A percentile compares a stretch with the other conserved stretches of the same genome.
Evolutionary conservation across 2,113 vertebrate genomes (phyloP).

Genomic region (Acrocephalus arundinaceus): DNA sequence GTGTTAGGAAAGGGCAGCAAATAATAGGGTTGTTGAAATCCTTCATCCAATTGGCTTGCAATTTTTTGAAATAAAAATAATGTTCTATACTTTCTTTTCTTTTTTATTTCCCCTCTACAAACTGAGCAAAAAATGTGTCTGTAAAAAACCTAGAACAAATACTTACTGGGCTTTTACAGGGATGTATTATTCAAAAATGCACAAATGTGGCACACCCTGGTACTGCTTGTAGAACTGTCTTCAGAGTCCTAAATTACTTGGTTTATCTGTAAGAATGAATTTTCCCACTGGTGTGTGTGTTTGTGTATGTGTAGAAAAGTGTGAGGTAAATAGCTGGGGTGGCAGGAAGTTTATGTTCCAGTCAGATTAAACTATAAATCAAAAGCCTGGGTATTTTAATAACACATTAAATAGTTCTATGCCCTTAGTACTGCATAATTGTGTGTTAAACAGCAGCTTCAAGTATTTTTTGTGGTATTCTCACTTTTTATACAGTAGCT

Average conservation of each 20-base stretch:
- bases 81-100: background rate
- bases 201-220: background rate
- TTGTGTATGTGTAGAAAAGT: background rate
- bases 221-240: background rate
- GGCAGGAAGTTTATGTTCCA: background rate
- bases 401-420: background rate
- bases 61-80: background rate
- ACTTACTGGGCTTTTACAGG: background rate
- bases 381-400: background rate
- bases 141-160: background rate
- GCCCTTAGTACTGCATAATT: background rate
- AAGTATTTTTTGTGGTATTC: background rate
- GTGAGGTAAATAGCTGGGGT: background rate
- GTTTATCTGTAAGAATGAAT: background rate
- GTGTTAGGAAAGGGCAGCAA: background rate
- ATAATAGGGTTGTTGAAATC: conserved; percentile 15
- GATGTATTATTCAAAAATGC: background rate
- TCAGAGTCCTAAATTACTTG: background rate
- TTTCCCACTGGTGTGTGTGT: background rate
- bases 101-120: background rate
- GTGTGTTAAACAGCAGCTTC: background rate
- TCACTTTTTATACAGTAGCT: background rate
- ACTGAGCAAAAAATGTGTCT: background rate
- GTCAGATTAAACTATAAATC: conserved; percentile 33
- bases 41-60: background rate